Evolutionary conservation across 2,888 invertebrate species (phyloP), one percentile per base, ranked within the genome.

Genomic region (Caenorhabditis imperialis): DNA sequence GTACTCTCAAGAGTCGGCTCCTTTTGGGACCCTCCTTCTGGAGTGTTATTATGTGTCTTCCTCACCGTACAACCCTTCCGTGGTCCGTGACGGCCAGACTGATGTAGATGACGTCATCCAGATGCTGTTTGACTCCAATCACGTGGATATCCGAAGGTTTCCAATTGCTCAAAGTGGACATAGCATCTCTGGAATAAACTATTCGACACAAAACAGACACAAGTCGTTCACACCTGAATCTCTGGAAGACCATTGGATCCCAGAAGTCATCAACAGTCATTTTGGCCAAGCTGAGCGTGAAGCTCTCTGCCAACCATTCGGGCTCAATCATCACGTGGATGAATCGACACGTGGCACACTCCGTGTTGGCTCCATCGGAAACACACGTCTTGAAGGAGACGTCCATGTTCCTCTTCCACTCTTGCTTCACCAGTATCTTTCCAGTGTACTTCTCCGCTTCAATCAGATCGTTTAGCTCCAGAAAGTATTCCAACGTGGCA

Each of bases 351-450:
- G 53, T 73, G 16, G 84, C 62, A 55, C 86, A 87, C n/a, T 82
- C 84, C 1, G 84, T 86, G 72, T 86, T 86, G 1, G 86, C 84
- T 6, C 86, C 86, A 61, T 86, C 86, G 70, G 74, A 74, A 51
- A 87, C 86, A 67, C 86, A 87, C 0, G 86, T 73, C 35, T 82
- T 79, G 47, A 80, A 78, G 8, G 57, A 51, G 16, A 81, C 71
- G 40, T 86, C 81, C 50, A 86, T 71, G 20, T 83, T 81, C n/a
- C 84, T 42, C 25, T 81, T 81, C 84, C 83, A 84, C 37, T 51
- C 57, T 48, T 78, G 72, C 47, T 80, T 79, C 16, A 86, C 65
- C 14, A 62, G 55, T 22, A 86, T 54, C 53, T 76, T 81, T 8
- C 86, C 86, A 27, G 78, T 81, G 51, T 76, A 78, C 27, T 82